phyloP scores from a whole-genome alignment of 2,113 vertebrate genomes.

The Panthera leo region DNA sequence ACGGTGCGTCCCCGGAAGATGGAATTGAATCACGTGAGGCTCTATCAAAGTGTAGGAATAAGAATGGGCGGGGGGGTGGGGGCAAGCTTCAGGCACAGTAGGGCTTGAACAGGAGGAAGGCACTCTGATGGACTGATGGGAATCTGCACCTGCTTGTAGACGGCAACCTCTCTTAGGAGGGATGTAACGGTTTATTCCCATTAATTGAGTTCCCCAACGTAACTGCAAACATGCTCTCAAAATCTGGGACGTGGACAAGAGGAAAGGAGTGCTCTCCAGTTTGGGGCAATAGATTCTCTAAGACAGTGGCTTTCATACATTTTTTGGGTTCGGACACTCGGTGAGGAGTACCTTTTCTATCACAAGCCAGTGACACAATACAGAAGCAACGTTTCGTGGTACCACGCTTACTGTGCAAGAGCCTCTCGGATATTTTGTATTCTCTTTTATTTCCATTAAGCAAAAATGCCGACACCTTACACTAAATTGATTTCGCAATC shows the following conservation, averaged over 20 bases:
- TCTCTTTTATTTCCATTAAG: neutral
- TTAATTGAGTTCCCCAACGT: neutral
- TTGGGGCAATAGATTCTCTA: neutral
- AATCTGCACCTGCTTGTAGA: rapidly evolving
- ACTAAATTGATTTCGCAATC: neutral
- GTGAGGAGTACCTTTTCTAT: neutral
- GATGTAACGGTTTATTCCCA: neutral
- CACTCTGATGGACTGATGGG: neutral
- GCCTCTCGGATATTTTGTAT: neutral
- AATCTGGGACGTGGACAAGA: neutral
- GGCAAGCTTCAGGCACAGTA: too few relatives aligned
- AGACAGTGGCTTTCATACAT: neutral
- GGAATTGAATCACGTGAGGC: neutral
- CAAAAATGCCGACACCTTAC: neutral
- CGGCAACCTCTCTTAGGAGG: neutral
- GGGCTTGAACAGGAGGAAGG: neutral
- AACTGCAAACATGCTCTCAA: neutral
- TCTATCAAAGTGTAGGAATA: neutral
- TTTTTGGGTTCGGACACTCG: neutral
- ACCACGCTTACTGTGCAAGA: neutral
- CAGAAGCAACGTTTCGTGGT: neutral
- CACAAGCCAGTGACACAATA: neutral
- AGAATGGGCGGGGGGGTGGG: neutral
- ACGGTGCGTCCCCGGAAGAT: neutral
- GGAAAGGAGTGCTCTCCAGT: neutral